Evolutionary conservation across 1,140 invertebrate genomes (phyloP).

Genomic region (Drosophila athabasca): DNA sequence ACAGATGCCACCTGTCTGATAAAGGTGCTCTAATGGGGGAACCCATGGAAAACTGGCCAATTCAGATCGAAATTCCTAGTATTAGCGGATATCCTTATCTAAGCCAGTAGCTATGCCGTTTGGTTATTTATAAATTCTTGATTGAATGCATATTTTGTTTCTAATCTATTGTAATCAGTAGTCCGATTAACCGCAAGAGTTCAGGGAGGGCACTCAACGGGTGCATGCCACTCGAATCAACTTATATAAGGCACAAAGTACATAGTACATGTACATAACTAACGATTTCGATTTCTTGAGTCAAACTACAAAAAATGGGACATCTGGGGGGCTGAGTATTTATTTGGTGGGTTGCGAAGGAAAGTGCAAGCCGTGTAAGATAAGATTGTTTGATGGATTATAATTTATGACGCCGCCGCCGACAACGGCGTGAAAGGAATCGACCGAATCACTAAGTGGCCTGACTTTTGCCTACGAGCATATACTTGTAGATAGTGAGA

Average conservation of each 20-base stretch:
- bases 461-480: constrained; percentile 1
- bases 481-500: not conserved
- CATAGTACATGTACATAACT: not conserved
- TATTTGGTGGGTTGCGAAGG: not conserved
- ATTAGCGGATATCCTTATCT: constrained; percentile 28
- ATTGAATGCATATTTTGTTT: constrained; percentile 13
- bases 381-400: constrained; percentile 68
- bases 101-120: constrained; percentile 11
- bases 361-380: constrained; percentile 18
- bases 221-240: constrained; percentile 24
- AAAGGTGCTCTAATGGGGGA: not conserved
- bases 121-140: constrained; percentile 36
- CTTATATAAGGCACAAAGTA: constrained; percentile 58
- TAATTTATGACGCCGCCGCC: constrained; percentile 22
- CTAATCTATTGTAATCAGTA: constrained; percentile 48
- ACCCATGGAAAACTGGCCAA: not conserved
- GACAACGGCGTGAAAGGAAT: constrained; percentile 13
- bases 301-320: too few relatives aligned
- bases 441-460: not conserved
- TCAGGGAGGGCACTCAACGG: constrained; percentile 23
- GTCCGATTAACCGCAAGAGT: constrained; percentile 44
- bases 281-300: too few relatives aligned
- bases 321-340: not conserved
- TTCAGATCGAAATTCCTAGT: not conserved
- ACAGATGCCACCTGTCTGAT: too few relatives aligned